Evolutionary conservation across 2,888 invertebrate genomes (phyloP).

Genomic region (Cremastinae sp.): DNA sequence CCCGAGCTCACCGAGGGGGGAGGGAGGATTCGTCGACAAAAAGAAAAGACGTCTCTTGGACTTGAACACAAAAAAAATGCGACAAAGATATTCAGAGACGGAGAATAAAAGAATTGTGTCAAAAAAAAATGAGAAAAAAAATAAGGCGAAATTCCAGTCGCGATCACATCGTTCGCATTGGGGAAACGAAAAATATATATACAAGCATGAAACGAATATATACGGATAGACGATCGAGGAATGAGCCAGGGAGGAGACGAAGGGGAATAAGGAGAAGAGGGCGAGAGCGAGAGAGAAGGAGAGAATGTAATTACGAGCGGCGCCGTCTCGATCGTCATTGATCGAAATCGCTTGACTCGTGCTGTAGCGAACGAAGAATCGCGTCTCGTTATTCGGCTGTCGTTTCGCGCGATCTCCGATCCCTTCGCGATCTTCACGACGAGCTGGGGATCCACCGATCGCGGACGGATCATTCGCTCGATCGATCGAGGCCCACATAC

Average conservation of each 20-base stretch:
- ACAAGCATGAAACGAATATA: neutral
- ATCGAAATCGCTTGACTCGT: conserved; percentile 53
- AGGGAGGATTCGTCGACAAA: neutral
- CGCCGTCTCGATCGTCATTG: conserved; percentile 62
- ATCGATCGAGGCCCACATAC: conserved; percentile 28
- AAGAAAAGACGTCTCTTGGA: neutral
- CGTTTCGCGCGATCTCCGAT: conserved; percentile 37
- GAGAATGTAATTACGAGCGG: conserved; percentile 61
- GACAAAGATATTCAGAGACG: conserved; percentile 40
- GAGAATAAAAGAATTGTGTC: conserved; percentile 16
- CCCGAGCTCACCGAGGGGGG: no score
- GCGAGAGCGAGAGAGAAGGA: neutral
- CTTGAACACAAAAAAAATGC: neutral
- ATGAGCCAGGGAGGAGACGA: neutral
- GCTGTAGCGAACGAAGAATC: conserved; percentile 31
- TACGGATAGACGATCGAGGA: conserved; percentile 6
- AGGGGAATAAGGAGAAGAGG: neutral
- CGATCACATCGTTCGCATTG: conserved; percentile 61
- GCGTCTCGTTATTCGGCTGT: conserved; percentile 21
- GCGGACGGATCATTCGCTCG: conserved; percentile 14
- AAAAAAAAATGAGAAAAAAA: no score
- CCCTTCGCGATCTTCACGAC: conserved; percentile 42
- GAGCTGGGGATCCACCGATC: conserved; percentile 38
- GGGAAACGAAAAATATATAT: conserved; percentile 23
- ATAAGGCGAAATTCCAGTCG: conserved; percentile 59